phyloP scores from a whole-genome alignment of 2,113 vertebrate genomes.

The Setophaga kirtlandii region DNA sequence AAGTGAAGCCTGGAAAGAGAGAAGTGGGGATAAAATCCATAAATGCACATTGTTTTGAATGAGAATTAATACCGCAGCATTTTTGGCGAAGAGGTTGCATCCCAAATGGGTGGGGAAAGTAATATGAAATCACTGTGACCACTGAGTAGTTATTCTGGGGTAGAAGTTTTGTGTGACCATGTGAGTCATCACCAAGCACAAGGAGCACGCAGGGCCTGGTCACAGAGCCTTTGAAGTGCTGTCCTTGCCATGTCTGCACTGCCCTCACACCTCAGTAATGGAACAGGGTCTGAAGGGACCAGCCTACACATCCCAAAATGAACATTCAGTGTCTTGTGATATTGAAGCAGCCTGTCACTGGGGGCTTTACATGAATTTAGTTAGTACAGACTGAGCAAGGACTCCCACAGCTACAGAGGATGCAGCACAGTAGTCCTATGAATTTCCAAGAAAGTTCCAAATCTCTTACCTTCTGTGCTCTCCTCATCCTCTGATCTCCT shows the following conservation, averaged over 20 bases:
- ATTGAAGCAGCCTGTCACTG: neutral
- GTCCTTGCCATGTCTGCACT: neutral
- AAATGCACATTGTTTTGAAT: neutral
- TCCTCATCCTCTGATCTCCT: neutral
- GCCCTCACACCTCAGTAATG: neutral
- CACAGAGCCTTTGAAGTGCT: neutral
- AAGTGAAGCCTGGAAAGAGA: neutral
- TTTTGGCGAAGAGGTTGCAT: neutral
- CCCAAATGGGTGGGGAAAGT: neutral
- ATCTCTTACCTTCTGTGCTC: neutral
- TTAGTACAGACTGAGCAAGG: neutral
- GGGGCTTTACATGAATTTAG: neutral
- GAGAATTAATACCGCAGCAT: neutral
- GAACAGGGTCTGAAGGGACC: neutral
- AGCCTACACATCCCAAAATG: neutral
- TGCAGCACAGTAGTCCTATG: neutral
- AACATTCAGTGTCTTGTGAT: neutral
- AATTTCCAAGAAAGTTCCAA: neutral
- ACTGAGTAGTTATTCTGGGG: neutral
- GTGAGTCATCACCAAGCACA: neutral
- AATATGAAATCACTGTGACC: accelerated
- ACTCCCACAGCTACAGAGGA: neutral
- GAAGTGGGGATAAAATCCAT: neutral
- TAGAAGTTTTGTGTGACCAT: neutral
- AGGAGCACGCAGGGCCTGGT: neutral